Evolutionary conservation across 2,113 vertebrate genomes (phyloP).

Genomic region (Hylia prasina): DNA sequence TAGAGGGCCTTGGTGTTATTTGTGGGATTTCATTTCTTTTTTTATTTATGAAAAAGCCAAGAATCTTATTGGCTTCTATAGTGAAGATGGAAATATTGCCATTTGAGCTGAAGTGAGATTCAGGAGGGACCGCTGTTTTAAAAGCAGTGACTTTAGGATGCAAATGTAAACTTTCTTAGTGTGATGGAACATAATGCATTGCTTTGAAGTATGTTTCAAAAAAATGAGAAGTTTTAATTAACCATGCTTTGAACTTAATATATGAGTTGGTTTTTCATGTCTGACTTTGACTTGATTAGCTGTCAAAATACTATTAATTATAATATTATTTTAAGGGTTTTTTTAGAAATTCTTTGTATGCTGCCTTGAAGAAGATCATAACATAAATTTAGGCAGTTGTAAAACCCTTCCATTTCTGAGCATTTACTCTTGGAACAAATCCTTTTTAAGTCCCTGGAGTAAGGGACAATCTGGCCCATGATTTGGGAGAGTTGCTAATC

Average conservation of each 20-base stretch:
- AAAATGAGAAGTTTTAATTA: background rate
- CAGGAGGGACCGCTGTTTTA: background rate
- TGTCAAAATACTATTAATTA: background rate
- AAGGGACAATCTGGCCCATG: background rate
- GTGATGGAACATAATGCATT: background rate
- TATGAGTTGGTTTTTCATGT: background rate
- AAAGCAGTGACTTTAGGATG: background rate
- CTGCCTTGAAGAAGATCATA: background rate
- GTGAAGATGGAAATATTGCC: background rate
- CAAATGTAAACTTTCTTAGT: background rate
- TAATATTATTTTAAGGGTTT: rapidly evolving
- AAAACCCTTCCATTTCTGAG: background rate
- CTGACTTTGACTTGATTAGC: background rate
- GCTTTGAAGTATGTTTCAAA: background rate
- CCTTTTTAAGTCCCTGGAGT: background rate
- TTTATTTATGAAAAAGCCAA: background rate
- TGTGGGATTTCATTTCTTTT: background rate
- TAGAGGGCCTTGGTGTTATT: background rate
- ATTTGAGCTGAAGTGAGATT: background rate
- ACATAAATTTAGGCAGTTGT: background rate
- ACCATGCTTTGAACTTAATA: background rate
- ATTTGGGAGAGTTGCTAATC: background rate
- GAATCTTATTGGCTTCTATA: background rate
- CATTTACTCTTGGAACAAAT: background rate
- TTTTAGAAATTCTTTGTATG: background rate